phyloP scores from a whole-genome alignment of 35 echinoderm and acorn worm species.

The Amphiura filiformis region DNA sequence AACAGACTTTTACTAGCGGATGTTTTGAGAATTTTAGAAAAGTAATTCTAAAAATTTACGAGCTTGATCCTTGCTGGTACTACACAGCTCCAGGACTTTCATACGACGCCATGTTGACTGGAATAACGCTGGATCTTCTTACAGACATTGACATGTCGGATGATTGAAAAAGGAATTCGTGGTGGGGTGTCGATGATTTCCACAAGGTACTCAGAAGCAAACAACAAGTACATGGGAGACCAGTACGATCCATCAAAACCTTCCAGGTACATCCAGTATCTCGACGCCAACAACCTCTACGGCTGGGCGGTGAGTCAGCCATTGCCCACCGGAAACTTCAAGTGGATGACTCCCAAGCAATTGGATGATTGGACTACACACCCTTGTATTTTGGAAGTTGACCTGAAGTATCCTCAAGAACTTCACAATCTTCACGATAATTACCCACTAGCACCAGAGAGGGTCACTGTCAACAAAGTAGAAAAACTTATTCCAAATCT shows the following conservation, averaged over 20 bases:
- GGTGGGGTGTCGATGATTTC: constrained; percentile 6
- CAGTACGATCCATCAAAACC: background rate
- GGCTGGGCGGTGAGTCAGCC: constrained; percentile 16
- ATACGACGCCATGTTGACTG: background rate
- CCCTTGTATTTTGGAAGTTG: background rate
- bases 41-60: too few species aligned
- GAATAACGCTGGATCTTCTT: background rate
- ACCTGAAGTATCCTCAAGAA: background rate
- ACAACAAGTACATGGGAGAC: constrained; percentile 13
- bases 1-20: too few species aligned
- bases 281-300: constrained; percentile 35
- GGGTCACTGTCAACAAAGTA: background rate
- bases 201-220: background rate
- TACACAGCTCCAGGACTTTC: background rate
- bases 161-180: background rate
- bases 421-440: background rate
- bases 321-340: background rate
- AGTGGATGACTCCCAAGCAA: background rate
- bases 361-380: background rate
- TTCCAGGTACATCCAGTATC: background rate
- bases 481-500: background rate
- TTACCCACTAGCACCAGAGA: background rate
- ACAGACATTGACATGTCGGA: background rate
- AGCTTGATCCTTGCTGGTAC: background rate
- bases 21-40: too few species aligned